Conservation (phyloP, 1,140 invertebrate genomes). For the Nymphalis io region DNA sequence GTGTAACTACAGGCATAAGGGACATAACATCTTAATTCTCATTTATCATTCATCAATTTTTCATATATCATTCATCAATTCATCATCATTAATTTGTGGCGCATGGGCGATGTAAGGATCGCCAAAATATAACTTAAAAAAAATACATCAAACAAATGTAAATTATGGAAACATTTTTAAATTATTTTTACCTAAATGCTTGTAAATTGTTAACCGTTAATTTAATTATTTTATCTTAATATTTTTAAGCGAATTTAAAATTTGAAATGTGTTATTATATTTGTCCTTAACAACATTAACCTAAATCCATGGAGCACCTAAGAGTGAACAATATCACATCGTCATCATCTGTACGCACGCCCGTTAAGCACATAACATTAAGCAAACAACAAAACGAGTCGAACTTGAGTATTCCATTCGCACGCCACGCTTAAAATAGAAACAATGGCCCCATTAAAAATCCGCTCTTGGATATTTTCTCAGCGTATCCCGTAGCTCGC, state of each 20-base stretch:
- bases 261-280: background rate
- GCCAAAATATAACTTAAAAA: no score
- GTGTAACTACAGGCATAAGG: no score
- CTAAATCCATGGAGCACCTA: slow-evolving; percentile 16
- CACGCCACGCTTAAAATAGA: slow-evolving; percentile 78
- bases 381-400: slow-evolving; percentile 57
- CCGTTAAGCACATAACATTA: slow-evolving; percentile 49
- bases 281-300: slow-evolving; percentile 17
- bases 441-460: slow-evolving; percentile 80
- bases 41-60: no score
- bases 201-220: no score
- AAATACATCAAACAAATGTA: no score
- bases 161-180: no score
- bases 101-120: no score
- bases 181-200: no score
- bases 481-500: slow-evolving; percentile 72
- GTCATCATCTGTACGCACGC: slow-evolving; percentile 51
- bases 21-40: no score
- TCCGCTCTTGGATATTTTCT: slow-evolving; percentile 77
- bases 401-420: slow-evolving; percentile 76
- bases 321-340: slow-evolving; percentile 36
- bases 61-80: no score
- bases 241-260: background rate
- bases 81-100: no score
- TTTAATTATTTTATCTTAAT: background rate